Conservation (phyloP, 2,113 vertebrate species). For the Myotis brandtii region DNA sequence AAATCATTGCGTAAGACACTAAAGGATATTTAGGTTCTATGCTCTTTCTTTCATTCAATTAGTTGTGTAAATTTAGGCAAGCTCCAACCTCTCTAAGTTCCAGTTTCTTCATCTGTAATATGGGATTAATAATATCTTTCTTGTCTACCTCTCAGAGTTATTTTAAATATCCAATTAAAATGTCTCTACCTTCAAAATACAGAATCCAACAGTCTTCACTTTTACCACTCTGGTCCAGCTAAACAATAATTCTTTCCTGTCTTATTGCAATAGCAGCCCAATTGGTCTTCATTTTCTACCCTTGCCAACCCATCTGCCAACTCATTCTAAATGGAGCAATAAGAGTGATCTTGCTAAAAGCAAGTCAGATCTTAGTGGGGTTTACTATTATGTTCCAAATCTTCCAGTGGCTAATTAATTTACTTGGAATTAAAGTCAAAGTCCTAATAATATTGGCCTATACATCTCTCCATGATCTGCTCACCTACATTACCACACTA, state of each 20-base stretch:
- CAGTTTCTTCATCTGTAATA: constrained; percentile 30
- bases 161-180: neutral
- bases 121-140: neutral
- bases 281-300: neutral
- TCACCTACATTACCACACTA: neutral
- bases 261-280: neutral
- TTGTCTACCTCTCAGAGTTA: neutral
- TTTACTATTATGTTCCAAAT: neutral
- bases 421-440: constrained; percentile 21
- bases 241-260: neutral
- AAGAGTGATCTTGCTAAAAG: neutral
- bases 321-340: neutral
- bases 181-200: neutral
- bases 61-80: neutral
- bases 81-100: neutral
- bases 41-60: neutral
- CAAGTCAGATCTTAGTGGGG: neutral
- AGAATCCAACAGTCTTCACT: neutral
- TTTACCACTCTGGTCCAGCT: neutral
- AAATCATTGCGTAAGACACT: neutral
- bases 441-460: neutral
- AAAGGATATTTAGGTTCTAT: neutral
- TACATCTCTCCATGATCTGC: too few relatives aligned
- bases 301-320: neutral
- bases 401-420: neutral